A percentile compares a stretch with the other conserved stretches of the same genome.
These are phyloP conservation scores for Oryzias dopingdopingensis DNA, from an alignment of 2,797 vertebrate genomes.

Conservation along the genomic window DNA sequence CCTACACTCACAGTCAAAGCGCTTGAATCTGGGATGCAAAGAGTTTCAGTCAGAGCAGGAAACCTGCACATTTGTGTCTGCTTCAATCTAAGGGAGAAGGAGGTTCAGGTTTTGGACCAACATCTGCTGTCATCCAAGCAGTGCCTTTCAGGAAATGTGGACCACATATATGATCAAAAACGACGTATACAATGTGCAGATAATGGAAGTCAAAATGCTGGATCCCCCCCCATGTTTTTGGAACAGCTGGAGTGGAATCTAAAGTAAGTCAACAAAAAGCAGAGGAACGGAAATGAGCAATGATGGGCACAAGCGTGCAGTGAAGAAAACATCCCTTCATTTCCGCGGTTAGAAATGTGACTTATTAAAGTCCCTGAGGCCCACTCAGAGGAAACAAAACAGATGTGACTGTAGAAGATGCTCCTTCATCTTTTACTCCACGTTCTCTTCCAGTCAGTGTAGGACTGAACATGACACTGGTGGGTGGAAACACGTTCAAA, in stretches of 20 bases:
- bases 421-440: constrained; percentile 1
- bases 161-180: too few relatives aligned
- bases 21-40: too few relatives aligned
- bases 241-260: background rate
- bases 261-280: constrained; percentile 12
- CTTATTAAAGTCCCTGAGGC: constrained; percentile 39
- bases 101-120: too few relatives aligned
- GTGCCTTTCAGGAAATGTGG: background rate
- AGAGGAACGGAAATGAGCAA: constrained; percentile 28
- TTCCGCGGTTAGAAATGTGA: constrained; percentile 48
- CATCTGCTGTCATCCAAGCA: background rate
- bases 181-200: too few relatives aligned
- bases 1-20: too few relatives aligned
- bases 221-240: too few relatives aligned
- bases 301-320: constrained; percentile 14
- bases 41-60: too few relatives aligned
- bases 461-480: too few relatives aligned
- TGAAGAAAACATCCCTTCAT: constrained; percentile 50
- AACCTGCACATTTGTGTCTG: too few relatives aligned
- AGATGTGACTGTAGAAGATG: constrained; percentile 23
- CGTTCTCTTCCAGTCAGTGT: constrained; percentile 6
- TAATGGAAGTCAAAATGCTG: too few relatives aligned
- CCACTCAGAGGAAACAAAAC: constrained; percentile 42
- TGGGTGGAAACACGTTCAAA: too few relatives aligned
- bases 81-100: too few relatives aligned